Evolutionary conservation across 2,888 invertebrate species (phyloP).

Genomic region (Nemotelus nigrinus): DNA sequence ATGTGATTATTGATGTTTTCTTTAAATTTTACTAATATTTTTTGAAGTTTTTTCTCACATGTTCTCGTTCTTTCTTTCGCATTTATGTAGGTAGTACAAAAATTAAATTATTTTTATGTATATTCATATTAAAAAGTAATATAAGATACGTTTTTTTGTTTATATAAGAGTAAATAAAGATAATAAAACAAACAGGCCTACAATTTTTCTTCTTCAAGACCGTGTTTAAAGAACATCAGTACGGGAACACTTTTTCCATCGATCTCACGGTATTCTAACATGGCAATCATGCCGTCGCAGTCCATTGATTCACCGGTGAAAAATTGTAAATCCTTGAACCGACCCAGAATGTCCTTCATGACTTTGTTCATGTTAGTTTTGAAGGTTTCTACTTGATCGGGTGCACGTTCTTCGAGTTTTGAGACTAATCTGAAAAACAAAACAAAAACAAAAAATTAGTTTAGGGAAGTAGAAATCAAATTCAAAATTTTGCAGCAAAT

Average conservation of each 20-base stretch:
- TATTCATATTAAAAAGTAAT: slow-evolving; percentile 36
- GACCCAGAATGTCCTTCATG: slow-evolving; percentile 88
- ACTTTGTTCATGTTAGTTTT: slow-evolving; percentile 93
- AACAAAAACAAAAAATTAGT: slow-evolving; percentile 1
- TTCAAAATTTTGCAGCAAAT: background rate
- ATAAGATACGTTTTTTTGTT: slow-evolving; percentile 6
- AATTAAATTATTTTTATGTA: slow-evolving; percentile 49
- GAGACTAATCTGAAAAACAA: slow-evolving; percentile 75
- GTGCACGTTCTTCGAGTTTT: slow-evolving; percentile 80
- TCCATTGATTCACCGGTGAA: slow-evolving; percentile 94
- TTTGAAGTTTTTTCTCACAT: background rate
- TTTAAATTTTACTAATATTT: slow-evolving; percentile 20
- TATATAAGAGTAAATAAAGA: slow-evolving; percentile 31
- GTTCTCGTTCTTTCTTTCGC: slow-evolving; percentile 39
- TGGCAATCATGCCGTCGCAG: slow-evolving; percentile 91
- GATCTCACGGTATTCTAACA: slow-evolving; percentile 92
- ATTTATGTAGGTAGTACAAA: slow-evolving; percentile 46
- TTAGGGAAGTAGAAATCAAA: background rate
- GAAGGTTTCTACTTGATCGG: slow-evolving; percentile 87
- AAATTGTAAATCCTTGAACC: slow-evolving; percentile 93
- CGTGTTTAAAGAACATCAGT: slow-evolving; percentile 96
- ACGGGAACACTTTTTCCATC: slow-evolving; percentile 85
- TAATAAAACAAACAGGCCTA: slow-evolving; percentile 63
- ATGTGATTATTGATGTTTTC: slow-evolving; percentile 1
- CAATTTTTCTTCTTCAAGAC: slow-evolving; percentile 94